These are phyloP conservation scores for Heteractis magnifica DNA, from an alignment of 92 coral and sea anemone genomes.

Conservation along the genomic window DNA sequence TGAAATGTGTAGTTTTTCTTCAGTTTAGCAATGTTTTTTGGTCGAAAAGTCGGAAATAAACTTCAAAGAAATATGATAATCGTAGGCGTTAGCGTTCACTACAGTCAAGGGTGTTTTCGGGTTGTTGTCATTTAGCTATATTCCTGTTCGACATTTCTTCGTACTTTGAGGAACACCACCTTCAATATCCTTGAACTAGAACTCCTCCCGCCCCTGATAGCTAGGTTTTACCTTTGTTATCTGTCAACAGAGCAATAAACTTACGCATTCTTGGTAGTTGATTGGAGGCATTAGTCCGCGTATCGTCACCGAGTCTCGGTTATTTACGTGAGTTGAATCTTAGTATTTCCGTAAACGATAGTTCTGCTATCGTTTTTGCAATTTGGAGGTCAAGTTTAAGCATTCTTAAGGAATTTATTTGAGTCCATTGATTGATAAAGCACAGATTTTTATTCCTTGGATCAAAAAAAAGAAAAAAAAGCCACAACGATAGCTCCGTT, in stretches of 20 bases:
- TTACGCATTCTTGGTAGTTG: neutral
- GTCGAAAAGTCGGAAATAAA: no score
- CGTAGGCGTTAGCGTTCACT: no score
- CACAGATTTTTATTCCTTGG: neutral
- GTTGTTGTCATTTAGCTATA: no score
- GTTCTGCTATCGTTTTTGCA: neutral
- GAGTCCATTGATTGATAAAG: neutral
- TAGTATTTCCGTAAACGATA: conserved; percentile 21
- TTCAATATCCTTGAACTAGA: neutral
- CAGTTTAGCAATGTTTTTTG: no score
- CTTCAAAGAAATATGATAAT: no score
- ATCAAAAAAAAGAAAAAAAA: neutral
- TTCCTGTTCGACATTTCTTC: neutral
- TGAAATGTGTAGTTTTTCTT: no score
- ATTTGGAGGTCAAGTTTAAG: conserved; percentile 18
- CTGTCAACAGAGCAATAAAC: conserved; percentile 2
- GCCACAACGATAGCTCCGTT: neutral
- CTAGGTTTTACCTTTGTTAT: neutral
- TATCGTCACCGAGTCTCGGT: conserved; percentile 5
- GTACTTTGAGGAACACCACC: neutral
- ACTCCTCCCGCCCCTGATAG: neutral
- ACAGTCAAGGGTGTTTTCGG: neutral
- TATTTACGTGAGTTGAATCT: conserved; percentile 22
- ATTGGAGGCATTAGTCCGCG: neutral
- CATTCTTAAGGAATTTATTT: neutral